These are phyloP conservation scores for Epistrophe eligans DNA, from an alignment of 2,888 invertebrate genomes.

Conservation along the genomic window DNA sequence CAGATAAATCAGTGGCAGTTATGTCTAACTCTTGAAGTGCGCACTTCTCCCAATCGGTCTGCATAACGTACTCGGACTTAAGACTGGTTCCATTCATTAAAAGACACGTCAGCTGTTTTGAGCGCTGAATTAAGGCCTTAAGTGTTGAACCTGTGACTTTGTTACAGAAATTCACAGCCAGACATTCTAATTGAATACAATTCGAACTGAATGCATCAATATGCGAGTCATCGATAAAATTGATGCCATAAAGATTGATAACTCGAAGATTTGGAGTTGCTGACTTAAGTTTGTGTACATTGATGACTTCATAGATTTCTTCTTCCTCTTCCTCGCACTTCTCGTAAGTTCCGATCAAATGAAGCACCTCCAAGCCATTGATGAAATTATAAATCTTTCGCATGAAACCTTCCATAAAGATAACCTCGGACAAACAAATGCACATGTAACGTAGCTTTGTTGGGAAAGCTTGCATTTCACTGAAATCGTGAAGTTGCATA, in stretches of 20 bases:
- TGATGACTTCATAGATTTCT: constrained; percentile 99
- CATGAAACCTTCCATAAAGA: constrained; percentile 99
- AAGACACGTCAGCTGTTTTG: constrained; percentile 94
- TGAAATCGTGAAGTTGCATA: constrained; percentile 99
- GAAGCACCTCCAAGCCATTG: constrained; percentile 97
- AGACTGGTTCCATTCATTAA: constrained; percentile 98
- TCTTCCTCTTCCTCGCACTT: constrained; percentile 99
- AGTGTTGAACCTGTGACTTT: constrained; percentile 98
- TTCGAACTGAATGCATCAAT: constrained; percentile 99
- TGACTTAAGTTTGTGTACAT: constrained; percentile 98
- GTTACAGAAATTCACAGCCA: constrained; percentile 98
- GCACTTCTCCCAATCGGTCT: constrained; percentile 99
- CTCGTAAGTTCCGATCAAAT: constrained; percentile 98
- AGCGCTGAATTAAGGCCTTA: constrained; percentile 96
- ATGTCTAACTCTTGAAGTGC: constrained; percentile 97
- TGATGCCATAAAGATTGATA: constrained; percentile 99
- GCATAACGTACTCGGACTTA: constrained; percentile 95
- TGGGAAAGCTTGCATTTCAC: constrained; percentile 99
- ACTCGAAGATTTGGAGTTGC: constrained; percentile 98
- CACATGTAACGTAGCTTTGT: constrained; percentile 97
- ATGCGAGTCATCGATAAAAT: constrained; percentile 99
- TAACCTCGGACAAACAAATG: constrained; percentile 99
- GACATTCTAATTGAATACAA: constrained; percentile 97
- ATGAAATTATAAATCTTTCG: constrained; percentile 99
- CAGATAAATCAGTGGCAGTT: constrained; percentile 97